Evolutionary conservation across 2,113 vertebrate genomes (phyloP).

Genomic region (Mesocricetus auratus): DNA sequence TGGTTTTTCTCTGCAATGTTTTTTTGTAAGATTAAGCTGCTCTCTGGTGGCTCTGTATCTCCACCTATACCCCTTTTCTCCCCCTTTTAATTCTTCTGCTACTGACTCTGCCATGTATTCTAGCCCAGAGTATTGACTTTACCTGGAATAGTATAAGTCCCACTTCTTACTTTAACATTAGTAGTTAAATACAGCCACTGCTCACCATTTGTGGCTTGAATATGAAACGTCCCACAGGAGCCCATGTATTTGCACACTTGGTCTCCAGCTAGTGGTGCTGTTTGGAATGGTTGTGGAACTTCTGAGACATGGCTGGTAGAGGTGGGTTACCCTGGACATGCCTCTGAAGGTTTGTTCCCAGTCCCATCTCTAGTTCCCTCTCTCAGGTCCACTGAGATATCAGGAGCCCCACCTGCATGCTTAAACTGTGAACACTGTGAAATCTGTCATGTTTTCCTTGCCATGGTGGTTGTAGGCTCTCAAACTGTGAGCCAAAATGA

Average conservation of each 20-base stretch:
- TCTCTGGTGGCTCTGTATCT: neutral
- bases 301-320: neutral
- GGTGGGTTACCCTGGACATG: neutral
- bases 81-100: neutral
- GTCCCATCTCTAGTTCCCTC: neutral
- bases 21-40: neutral
- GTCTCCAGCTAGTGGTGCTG: neutral
- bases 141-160: neutral
- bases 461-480: neutral
- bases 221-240: no score
- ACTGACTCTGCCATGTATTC: neutral
- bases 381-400: neutral
- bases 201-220: neutral
- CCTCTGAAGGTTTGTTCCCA: neutral
- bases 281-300: neutral
- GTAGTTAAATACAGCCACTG: neutral
- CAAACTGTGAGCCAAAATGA: neutral
- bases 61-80: neutral
- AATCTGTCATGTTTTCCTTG: neutral
- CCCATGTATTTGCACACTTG: neutral
- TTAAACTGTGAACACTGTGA: neutral
- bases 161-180: neutral
- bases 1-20: neutral
- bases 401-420: neutral
- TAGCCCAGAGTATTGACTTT: neutral